phyloP scores from a whole-genome alignment of 2,113 vertebrate species.

The Pelecanus crispus region DNA sequence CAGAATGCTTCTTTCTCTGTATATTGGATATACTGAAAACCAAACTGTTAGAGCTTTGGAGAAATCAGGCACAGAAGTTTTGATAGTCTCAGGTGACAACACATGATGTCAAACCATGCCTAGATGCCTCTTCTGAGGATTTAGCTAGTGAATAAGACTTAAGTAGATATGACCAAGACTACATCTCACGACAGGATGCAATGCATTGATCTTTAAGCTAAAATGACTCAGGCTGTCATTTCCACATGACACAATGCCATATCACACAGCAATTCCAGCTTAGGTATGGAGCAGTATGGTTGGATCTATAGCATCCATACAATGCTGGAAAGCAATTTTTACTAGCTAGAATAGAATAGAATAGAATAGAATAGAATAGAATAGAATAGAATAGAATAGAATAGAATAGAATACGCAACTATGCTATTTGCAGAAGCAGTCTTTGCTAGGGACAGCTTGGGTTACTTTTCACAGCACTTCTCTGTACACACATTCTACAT shows the following conservation, averaged over 20 bases:
- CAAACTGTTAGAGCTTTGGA: neutral
- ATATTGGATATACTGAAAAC: neutral
- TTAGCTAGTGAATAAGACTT: neutral
- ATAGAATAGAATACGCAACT: too few species aligned
- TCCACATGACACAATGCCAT: neutral
- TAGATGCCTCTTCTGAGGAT: neutral
- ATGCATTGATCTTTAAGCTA: neutral
- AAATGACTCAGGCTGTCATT: neutral
- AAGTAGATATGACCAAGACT: neutral
- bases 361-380: too few species aligned
- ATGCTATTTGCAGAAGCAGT: neutral
- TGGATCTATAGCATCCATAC: neutral
- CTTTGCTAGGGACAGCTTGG: neutral
- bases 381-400: too few species aligned
- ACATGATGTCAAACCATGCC: neutral
- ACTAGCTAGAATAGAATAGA: neutral
- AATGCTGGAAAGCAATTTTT: neutral
- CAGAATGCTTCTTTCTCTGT: neutral
- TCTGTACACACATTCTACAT: neutral
- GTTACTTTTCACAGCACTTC: neutral
- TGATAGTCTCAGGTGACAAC: neutral
- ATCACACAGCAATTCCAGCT: neutral
- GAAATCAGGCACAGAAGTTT: neutral
- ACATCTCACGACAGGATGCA: neutral
- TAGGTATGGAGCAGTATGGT: neutral